Base-by-base conservation (phyloP, 2,113 vertebrate species). In the Syrrhaptes paradoxus region DNA sequence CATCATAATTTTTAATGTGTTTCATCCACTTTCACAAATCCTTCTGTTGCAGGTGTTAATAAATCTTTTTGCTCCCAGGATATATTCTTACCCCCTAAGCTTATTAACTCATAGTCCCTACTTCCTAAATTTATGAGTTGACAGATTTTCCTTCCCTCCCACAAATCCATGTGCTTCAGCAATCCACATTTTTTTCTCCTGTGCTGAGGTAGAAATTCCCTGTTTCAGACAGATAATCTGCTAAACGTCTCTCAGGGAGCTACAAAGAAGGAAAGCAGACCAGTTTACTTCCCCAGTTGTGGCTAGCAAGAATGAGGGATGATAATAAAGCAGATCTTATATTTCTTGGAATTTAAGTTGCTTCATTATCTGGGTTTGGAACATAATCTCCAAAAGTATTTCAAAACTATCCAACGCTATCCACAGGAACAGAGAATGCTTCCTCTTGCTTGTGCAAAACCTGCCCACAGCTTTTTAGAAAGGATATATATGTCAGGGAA, bases 41-140 rank as follows among this genome's bases (percentile, higher is more conserved):
- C 46, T 83, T 92, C 71, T 11, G 5, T 76, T 73, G 54, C 72
- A 94, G 72, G 63, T 92, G 67, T 88, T 93, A 71, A 76, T 93
- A 95, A 93, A 91, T 94, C 75, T 92, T 38, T 91, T 91, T 81
- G 78, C 43, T 94, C 85, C 41, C 46, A 86, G 55, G 75, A 90
- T 90, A 70, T 83, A 85, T 74, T 74, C 85, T 87, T 96, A 92
- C 36, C 4, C 78, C 17, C 55, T 93, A 93, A 95, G 85, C 85
- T 96, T 93, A 92, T 93, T 95, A 96, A 90, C 65, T 93, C 1
- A 0, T 70, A 91, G 71, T 86, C 63, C 9, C 75, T 94, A 13
- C 36, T 83, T 95, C 67, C 75, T 90, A 87, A 95, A 95, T 4
- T 87, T 95, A 65, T 2, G 3, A 90, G 58, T 31, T 77, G 92